Conservation (phyloP, 2,797 vertebrate genomes). For the Bradypodion pumilum region DNA sequence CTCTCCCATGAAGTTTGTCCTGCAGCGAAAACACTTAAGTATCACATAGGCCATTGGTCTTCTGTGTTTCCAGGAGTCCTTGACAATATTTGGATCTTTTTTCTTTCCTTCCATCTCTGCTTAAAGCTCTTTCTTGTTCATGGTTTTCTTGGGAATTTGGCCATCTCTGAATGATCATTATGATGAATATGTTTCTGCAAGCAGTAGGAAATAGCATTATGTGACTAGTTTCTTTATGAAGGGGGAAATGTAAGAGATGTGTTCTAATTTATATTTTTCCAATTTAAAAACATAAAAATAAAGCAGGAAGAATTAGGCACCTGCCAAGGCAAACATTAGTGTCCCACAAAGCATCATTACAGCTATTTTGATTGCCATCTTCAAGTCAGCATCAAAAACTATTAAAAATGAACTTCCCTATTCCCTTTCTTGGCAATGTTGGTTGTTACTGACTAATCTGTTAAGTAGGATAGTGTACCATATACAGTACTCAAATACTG, state of each 20-base stretch:
- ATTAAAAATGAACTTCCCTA: not conserved
- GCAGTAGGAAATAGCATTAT: not conserved
- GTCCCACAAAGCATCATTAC: too few relatives aligned
- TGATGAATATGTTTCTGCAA: not conserved
- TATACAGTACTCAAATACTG: too few relatives aligned
- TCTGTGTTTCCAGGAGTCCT: too few relatives aligned
- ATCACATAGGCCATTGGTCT: too few relatives aligned
- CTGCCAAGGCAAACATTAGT: too few relatives aligned
- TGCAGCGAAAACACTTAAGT: too few relatives aligned
- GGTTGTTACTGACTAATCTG: not conserved
- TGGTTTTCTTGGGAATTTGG: not conserved
- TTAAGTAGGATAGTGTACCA: not conserved
- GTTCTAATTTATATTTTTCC: not conserved
- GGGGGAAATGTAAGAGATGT: not conserved
- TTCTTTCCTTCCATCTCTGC: too few relatives aligned
- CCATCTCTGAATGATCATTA: not conserved
- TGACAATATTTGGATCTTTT: too few relatives aligned
- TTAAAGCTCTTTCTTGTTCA: too few relatives aligned
- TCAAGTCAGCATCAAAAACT: not conserved
- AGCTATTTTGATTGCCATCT: not conserved
- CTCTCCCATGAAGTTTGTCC: too few relatives aligned
- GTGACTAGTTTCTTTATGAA: not conserved
- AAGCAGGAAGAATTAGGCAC: too few relatives aligned
- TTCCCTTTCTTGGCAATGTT: not conserved
- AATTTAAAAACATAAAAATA: not conserved